Evolutionary conservation across 2,888 invertebrate species (phyloP), one percentile per base, ranked within the genome.

Genomic region (Pammene aurita): DNA sequence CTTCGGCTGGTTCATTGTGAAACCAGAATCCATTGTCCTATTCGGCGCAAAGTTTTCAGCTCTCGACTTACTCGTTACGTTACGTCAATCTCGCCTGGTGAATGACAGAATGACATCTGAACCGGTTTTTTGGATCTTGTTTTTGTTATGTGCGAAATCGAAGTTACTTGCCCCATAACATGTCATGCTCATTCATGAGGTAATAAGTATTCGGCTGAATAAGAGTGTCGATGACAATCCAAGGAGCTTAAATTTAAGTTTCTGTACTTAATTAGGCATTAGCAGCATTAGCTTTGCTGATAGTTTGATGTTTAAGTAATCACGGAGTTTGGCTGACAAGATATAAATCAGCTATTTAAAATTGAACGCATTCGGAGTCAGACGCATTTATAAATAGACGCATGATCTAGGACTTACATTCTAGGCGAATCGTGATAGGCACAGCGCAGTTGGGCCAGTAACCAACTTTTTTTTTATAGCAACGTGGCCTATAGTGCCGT

Each of bases 51-150:
- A 72, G 46, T 71, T 66, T 72, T 71, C 66, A 69, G 63, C 66
- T 72, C 66, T 70, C 71, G 62, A 70, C 46, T 55, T 58, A 61
- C 68, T 68, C 63, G 67, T 61, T 34, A 44, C 67, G 56, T 76
- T 83, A 79, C 80, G 79, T 82, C 81, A 83, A 78, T 81, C 78
- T 76, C 80, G 80, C 75, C 74, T 74, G 76, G 76, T 76, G 75
- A 78, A 76, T 81, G 78, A 80, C 78, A 80, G 79, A 78, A 79
- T 79, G 74, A 77, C 73, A 75, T 75, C 76, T 76, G 78, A 80
- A 83, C 82, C 72, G 79, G 82, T 81, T 82, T n/a, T 79, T 26
- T 75, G 72, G 52, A 44, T 63, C 57, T 69, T 72, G 71, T 70
- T 72, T 73, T 71, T 76, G 34, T 35, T 61, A 60, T 41, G 56